Evolutionary conservation across 2,797 vertebrate genomes (phyloP).

Genomic region (Alauda arvensis): DNA sequence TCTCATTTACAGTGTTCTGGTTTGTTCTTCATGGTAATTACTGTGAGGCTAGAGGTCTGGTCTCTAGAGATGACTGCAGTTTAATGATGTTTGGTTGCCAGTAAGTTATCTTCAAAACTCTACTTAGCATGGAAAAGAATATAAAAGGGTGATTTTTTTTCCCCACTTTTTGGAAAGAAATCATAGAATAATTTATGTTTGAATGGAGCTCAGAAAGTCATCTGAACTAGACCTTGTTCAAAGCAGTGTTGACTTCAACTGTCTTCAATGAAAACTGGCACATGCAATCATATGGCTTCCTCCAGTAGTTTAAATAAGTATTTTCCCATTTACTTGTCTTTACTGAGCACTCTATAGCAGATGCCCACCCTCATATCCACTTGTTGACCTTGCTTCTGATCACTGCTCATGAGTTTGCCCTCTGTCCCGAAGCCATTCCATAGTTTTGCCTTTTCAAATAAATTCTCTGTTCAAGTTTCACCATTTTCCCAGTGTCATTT

Average conservation of each 20-base stretch:
- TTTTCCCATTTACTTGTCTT: neutral
- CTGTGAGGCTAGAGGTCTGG: neutral
- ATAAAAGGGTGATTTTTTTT: neutral
- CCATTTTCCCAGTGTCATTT: neutral
- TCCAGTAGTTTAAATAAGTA: neutral
- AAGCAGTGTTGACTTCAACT: neutral
- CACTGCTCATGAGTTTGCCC: neutral
- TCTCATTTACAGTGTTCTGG: neutral
- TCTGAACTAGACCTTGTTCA: neutral
- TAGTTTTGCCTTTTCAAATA: neutral
- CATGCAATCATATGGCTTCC: rapidly evolving
- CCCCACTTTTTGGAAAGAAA: neutral
- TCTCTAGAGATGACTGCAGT: neutral
- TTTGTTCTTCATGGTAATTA: neutral
- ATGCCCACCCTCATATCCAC: neutral
- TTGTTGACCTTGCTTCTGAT: neutral
- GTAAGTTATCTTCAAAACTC: neutral
- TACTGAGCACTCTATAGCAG: neutral
- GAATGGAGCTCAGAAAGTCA: neutral
- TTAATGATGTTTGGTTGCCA: neutral
- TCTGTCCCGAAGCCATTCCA: neutral
- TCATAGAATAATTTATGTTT: neutral
- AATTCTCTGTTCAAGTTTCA: neutral
- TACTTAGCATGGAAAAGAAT: neutral
- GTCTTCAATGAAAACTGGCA: neutral